Percentiles rank a stretch among this genome's conserved stretches.
Evolutionary conservation across 1,140 invertebrate species (phyloP).

Genomic region (Bombus impatiens): DNA sequence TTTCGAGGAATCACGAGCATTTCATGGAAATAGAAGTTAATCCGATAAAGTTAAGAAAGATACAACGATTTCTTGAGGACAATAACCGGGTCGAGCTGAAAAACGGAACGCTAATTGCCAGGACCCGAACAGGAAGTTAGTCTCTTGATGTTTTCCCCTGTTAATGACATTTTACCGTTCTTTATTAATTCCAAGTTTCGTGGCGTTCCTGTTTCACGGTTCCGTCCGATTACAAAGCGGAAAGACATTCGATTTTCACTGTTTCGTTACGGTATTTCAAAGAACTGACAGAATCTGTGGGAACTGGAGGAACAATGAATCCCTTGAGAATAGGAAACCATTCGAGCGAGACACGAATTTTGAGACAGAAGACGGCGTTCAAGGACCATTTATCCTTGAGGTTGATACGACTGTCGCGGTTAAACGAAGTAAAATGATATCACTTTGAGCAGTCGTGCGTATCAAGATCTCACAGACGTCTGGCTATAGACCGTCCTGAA

Average conservation of each 20-base stretch:
- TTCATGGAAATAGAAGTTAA: background rate
- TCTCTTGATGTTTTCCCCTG: background rate
- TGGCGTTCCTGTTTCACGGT: constrained; percentile 10
- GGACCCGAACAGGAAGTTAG: background rate
- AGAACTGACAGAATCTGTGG: constrained; percentile 3
- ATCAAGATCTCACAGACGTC: background rate
- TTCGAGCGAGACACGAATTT: constrained; percentile 50
- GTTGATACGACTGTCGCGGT: background rate
- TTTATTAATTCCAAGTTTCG: constrained; percentile 1
- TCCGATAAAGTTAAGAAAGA: background rate
- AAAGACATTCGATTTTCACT: background rate
- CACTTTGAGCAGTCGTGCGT: background rate
- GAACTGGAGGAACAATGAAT: constrained; percentile 11
- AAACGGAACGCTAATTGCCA: constrained; percentile 27
- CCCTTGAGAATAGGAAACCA: constrained; percentile 16
- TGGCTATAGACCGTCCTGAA: background rate
- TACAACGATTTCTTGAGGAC: background rate
- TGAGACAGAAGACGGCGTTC: background rate
- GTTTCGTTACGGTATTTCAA: background rate
- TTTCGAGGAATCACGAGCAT: background rate
- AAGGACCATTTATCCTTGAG: background rate
- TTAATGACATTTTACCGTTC: constrained; percentile 40
- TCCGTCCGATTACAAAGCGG: constrained; percentile 12
- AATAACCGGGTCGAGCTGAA: background rate
- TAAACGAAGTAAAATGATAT: background rate